A percentile compares a stretch with the other conserved stretches of the same genome.
These are phyloP conservation scores for Eupleurogrammus muticus DNA, from an alignment of 2,797 vertebrate genomes.

Conservation along the genomic window DNA sequence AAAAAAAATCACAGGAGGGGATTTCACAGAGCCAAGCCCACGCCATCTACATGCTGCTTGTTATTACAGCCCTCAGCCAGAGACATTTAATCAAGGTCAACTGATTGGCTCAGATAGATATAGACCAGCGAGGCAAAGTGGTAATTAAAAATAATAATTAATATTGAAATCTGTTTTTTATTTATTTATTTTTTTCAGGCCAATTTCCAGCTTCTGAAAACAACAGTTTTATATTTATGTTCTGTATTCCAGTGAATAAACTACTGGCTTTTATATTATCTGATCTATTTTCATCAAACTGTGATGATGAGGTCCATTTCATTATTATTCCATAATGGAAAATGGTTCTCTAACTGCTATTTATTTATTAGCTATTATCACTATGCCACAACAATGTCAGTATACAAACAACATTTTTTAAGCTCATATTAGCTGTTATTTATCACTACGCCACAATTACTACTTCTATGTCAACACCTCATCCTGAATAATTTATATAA, in stretches of 20 bases:
- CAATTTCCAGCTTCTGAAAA: background rate
- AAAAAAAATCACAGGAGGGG: conserved; percentile 45
- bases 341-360: too few relatives aligned
- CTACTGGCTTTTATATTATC: background rate
- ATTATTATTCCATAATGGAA: too few relatives aligned
- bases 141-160: background rate
- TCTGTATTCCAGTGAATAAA: too few relatives aligned
- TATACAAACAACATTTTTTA: too few relatives aligned
- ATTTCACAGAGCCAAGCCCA: conserved; percentile 42
- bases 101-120: conserved; percentile 7
- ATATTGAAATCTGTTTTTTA: background rate
- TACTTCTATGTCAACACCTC: too few relatives aligned
- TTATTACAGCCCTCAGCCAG: conserved; percentile 24
- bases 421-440: too few relatives aligned
- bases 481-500: too few relatives aligned
- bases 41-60: conserved; percentile 12
- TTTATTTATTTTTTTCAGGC: background rate
- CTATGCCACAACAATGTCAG: too few relatives aligned
- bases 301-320: conserved; percentile 3
- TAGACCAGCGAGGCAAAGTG: background rate
- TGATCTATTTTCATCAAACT: conserved; percentile 6
- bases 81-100: conserved; percentile 24
- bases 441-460: too few relatives aligned
- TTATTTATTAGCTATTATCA: too few relatives aligned
- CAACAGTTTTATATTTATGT: background rate